Conservation (phyloP, 2,888 invertebrate species). For the Diplolepis rosae region DNA sequence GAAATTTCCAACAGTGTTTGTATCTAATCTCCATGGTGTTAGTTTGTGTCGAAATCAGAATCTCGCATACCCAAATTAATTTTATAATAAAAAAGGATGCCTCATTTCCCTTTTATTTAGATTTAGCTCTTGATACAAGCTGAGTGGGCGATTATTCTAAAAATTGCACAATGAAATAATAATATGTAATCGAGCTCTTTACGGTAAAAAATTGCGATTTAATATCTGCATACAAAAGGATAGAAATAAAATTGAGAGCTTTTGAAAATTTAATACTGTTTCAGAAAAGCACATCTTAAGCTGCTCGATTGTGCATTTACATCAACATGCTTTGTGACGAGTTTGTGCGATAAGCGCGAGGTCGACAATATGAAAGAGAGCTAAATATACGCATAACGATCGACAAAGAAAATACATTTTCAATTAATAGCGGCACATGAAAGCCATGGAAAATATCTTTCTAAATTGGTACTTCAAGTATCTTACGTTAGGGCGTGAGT, state of each 20-base stretch:
- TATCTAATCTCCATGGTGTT: too few relatives aligned
- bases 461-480: background rate
- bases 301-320: background rate
- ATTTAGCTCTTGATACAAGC: too few relatives aligned
- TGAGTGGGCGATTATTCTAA: background rate
- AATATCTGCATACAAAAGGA: background rate
- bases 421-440: conserved; percentile 6
- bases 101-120: background rate
- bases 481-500: background rate
- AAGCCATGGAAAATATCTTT: background rate
- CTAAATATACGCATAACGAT: conserved; percentile 27
- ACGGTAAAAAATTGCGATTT: background rate
- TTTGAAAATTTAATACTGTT: conserved; percentile 1
- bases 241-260: conserved; percentile 11
- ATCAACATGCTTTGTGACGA: conserved; percentile 10
- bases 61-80: too few relatives aligned
- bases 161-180: background rate
- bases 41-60: too few relatives aligned
- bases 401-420: conserved; percentile 13
- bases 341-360: conserved; percentile 29
- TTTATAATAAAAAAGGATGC: background rate
- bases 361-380: conserved; percentile 19
- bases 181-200: background rate
- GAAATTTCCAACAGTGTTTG: too few relatives aligned
- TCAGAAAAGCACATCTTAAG: conserved; percentile 14